phyloP scores from a whole-genome alignment of 1,140 invertebrate species.

The Pomacea maculata region DNA sequence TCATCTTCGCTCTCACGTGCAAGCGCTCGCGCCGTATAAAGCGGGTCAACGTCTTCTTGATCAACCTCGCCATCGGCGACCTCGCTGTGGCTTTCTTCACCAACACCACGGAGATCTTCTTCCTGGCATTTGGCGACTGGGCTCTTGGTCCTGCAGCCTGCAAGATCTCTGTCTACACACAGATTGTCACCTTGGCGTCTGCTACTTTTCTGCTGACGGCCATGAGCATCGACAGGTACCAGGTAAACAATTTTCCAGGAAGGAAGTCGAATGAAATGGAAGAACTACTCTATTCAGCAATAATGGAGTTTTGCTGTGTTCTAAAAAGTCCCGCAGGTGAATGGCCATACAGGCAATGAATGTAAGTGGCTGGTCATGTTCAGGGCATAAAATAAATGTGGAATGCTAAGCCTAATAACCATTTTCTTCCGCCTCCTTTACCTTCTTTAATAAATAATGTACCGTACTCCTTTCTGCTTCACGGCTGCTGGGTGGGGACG shows the following conservation, averaged over 20 bases:
- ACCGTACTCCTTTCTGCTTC: too few species aligned
- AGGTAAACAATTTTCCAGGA: constrained; percentile 17
- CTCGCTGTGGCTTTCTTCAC: constrained; percentile 66
- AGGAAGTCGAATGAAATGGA: not conserved
- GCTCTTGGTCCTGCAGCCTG: constrained; percentile 64
- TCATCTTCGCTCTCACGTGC: constrained; percentile 53
- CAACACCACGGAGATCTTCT: constrained; percentile 66
- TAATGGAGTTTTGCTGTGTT: not conserved
- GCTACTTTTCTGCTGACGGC: constrained; percentile 66
- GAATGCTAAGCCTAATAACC: too few species aligned
- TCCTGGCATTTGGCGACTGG: constrained; percentile 67
- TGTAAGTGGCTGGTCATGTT: too few species aligned
- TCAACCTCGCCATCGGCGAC: constrained; percentile 67
- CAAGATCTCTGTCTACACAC: constrained; percentile 65
- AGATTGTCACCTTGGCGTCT: constrained; percentile 66
- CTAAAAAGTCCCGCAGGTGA: not conserved
- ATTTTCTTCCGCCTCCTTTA: too few species aligned
- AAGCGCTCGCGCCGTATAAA: constrained; percentile 50
- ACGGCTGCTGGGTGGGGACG: too few species aligned
- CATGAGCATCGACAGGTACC: constrained; percentile 67
- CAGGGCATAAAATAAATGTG: too few species aligned
- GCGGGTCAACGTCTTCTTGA: constrained; percentile 62
- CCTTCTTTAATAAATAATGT: too few species aligned
- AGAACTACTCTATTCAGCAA: not conserved
- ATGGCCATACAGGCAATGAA: too few species aligned